Evolutionary conservation across 1,140 invertebrate genomes (phyloP), one percentile per base, ranked within the genome.

Genomic region (Drosophila jambulina): DNA sequence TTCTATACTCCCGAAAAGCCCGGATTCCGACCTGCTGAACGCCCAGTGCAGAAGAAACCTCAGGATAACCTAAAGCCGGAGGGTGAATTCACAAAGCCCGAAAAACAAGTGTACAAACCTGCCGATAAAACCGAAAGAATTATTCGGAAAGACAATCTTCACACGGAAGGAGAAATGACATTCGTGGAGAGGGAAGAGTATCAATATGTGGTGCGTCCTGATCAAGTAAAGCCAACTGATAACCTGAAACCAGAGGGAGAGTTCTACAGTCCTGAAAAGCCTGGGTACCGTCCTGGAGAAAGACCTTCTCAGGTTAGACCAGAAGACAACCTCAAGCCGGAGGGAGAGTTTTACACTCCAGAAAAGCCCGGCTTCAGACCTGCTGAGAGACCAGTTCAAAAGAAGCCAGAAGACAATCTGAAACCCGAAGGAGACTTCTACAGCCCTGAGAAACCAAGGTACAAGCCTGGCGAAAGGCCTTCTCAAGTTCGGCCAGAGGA

Each of bases 251-350:
- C 93, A 80, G 12, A 95, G 83, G 95, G 95, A 19, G 94, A 95
- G 2, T 96, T 96, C 77, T 93, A 93, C 60, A 79, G 82, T 6
- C 92, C 90, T 0, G 90, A 93, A 5, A 83, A 92, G 32, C 82
- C 83, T 4, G 56, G 78, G 42, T 93, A 82, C 85, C 17, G 91
- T 46, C 67, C 71, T 92, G 49, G 95, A 95, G 93, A 82, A 94
- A 94, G 93, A 42, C 64, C 64, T 9, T 60, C 64, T 15, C 64
- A 68, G 17, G 64, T 59, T 7, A 95, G 94, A 78, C 95, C 94
- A 60, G 91, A 94, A 42, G 95, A 96, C 80, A 95, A 97, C 92
- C 84, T 97, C 8, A 94, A 93, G 82, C 93, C 95, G 46, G 95
- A 96, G 94, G 96, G 96, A 94, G 93, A 83, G 93, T 95, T 59